Evolutionary conservation across 2,888 invertebrate genomes (phyloP).

Genomic region (Idaea dimidiata): DNA sequence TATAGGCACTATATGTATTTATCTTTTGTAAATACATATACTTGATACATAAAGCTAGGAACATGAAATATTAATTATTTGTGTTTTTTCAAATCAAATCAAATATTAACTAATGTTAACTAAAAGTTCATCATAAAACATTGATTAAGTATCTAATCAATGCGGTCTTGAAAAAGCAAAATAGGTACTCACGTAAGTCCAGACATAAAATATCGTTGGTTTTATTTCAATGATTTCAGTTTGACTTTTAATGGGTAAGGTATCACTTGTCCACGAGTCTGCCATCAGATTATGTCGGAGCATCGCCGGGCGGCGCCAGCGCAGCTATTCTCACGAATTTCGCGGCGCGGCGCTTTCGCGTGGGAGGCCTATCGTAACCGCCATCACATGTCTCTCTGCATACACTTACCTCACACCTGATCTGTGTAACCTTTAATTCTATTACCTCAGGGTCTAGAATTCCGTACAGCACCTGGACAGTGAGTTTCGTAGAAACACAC

Average conservation of each 20-base stretch:
- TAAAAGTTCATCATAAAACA: slow-evolving; percentile 9
- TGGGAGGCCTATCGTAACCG: slow-evolving; percentile 75
- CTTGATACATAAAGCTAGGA: too few species aligned
- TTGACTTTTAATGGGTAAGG: slow-evolving; percentile 19
- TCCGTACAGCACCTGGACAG: slow-evolving; percentile 26
- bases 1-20: too few species aligned
- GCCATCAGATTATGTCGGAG: slow-evolving; percentile 47
- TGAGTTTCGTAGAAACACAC: slow-evolving; percentile 40
- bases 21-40: too few species aligned
- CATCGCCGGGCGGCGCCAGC: slow-evolving; percentile 59
- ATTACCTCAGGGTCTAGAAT: slow-evolving; percentile 43
- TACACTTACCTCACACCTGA: slow-evolving; percentile 46
- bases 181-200: not conserved
- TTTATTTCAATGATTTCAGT: slow-evolving; percentile 20
- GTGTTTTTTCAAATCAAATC: slow-evolving; percentile 14
- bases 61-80: too few species aligned
- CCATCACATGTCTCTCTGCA: slow-evolving; percentile 63
- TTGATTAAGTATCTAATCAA: not conserved
- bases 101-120: too few species aligned
- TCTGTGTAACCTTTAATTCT: slow-evolving; percentile 40
- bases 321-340: slow-evolving; percentile 77
- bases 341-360: slow-evolving; percentile 71
- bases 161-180: not conserved
- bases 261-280: slow-evolving; percentile 33
- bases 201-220: slow-evolving; percentile 11